These are phyloP conservation scores for Rhinogobio ventralis DNA, from an alignment of 2,797 vertebrate genomes.

Conservation along the genomic window DNA sequence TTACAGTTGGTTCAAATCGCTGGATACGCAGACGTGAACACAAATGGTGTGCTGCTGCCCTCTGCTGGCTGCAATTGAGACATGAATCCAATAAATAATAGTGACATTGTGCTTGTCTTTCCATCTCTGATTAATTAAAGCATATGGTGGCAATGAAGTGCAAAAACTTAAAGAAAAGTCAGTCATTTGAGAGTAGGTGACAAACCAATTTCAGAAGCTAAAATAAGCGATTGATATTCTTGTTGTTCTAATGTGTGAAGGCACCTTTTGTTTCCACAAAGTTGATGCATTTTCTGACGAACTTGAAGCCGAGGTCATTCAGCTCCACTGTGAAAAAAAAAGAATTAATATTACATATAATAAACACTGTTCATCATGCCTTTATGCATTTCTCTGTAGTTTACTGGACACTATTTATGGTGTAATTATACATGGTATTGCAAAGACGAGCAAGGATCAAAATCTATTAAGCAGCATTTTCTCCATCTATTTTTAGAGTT, in stretches of 20 bases:
- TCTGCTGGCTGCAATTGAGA: slow-evolving; percentile 39
- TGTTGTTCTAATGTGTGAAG: slow-evolving; percentile 6
- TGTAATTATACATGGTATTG: slow-evolving; percentile 26
- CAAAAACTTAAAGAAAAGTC: background rate
- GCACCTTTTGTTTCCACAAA: slow-evolving; percentile 92
- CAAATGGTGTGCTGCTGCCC: slow-evolving; percentile 40
- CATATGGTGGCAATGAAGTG: slow-evolving; percentile 22
- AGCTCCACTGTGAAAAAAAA: slow-evolving; percentile 86
- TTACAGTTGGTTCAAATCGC: background rate
- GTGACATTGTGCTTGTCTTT: background rate
- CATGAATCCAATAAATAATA: background rate
- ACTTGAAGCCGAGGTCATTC: slow-evolving; percentile 95
- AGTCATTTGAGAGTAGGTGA: background rate
- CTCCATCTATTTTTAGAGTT: slow-evolving; percentile 27
- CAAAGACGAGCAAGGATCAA: slow-evolving; percentile 1
- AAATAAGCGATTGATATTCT: background rate
- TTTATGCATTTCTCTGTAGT: slow-evolving; percentile 2
- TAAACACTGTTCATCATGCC: slow-evolving; percentile 19
- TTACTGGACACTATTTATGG: slow-evolving; percentile 28
- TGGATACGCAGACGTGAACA: background rate
- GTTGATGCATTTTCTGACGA: slow-evolving; percentile 95
- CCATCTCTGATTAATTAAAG: slow-evolving; percentile 1
- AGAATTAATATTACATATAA: background rate
- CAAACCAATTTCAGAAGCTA: background rate
- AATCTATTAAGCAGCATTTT: slow-evolving; percentile 13